phyloP scores from a whole-genome alignment of 2,797 vertebrate genomes.

The Peromyscus melanophrys region DNA sequence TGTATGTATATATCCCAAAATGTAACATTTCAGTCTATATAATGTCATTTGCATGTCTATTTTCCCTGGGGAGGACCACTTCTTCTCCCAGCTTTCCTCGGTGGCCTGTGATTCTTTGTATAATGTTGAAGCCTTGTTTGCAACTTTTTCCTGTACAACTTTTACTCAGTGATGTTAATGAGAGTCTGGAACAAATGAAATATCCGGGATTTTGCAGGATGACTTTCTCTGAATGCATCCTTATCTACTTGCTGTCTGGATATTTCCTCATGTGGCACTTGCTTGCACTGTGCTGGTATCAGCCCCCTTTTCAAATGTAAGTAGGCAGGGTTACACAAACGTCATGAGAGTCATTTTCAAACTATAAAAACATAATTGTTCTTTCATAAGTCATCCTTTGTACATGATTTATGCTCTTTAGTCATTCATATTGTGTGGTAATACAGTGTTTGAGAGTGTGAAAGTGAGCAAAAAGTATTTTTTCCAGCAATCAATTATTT shows the following conservation, averaged over 20 bases:
- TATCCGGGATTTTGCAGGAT: not conserved
- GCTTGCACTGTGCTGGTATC: slow-evolving; percentile 52
- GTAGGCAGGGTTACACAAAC: not conserved
- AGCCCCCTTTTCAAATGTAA: not conserved
- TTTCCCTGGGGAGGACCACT: not conserved
- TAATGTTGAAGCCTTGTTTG: not conserved
- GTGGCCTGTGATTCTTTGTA: not conserved
- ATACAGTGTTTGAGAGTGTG: slow-evolving; percentile 19
- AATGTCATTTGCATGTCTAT: not conserved
- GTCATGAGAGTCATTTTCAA: slow-evolving; percentile 36
- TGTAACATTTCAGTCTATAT: too few relatives aligned
- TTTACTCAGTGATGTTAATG: not conserved
- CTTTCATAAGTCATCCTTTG: not conserved
- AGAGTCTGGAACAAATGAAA: not conserved
- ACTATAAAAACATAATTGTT: slow-evolving; percentile 19
- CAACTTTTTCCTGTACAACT: not conserved
- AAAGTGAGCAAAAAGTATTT: not conserved
- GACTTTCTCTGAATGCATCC: not conserved
- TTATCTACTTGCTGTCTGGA: slow-evolving; percentile 9
- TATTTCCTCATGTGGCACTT: slow-evolving; percentile 48
- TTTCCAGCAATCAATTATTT: slow-evolving; percentile 35
- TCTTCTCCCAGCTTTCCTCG: not conserved
- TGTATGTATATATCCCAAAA: not conserved
- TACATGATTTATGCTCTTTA: not conserved
- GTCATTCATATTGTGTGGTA: slow-evolving; percentile 6